phyloP scores from a whole-genome alignment of 2,797 vertebrate genomes.

The Buceros bicornis region DNA sequence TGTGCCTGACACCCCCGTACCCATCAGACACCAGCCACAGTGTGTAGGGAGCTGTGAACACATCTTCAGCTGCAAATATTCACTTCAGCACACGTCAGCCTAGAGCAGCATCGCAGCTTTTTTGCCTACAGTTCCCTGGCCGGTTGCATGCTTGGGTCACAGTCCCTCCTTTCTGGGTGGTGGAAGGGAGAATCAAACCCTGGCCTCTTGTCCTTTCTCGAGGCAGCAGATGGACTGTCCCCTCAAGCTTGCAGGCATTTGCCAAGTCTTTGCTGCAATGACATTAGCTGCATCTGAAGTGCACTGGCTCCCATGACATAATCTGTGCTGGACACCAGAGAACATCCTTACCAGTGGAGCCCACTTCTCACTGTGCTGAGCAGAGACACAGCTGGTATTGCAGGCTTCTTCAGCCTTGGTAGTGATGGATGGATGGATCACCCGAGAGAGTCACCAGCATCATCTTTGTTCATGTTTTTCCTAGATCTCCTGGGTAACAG shows the following conservation, averaged over 20 bases:
- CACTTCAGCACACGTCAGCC: too few species aligned
- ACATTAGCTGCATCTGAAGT: not conserved
- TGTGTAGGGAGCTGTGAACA: not conserved
- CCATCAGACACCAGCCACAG: not conserved
- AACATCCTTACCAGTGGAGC: not conserved
- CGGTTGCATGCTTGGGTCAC: fast-evolving
- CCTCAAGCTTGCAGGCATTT: not conserved
- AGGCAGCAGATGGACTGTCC: not conserved
- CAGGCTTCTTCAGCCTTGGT: not conserved
- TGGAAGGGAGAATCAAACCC: fast-evolving
- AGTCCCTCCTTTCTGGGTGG: not conserved
- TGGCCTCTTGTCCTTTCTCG: not conserved
- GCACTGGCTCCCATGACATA: not conserved
- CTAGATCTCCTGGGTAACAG: conserved; percentile 91
- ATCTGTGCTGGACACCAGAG: fast-evolving
- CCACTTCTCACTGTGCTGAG: not conserved
- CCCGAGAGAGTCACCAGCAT: not conserved
- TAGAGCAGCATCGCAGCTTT: not conserved
- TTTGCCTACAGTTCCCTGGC: not conserved
- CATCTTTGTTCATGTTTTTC: not conserved
- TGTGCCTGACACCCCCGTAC: not conserved
- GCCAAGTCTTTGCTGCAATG: not conserved
- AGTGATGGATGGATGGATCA: not conserved
- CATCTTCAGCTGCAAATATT: too few species aligned
- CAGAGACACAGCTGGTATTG: not conserved